These are phyloP conservation scores for Julus scanicus DNA, from an alignment of 2,888 invertebrate genomes.

Conservation along the genomic window DNA sequence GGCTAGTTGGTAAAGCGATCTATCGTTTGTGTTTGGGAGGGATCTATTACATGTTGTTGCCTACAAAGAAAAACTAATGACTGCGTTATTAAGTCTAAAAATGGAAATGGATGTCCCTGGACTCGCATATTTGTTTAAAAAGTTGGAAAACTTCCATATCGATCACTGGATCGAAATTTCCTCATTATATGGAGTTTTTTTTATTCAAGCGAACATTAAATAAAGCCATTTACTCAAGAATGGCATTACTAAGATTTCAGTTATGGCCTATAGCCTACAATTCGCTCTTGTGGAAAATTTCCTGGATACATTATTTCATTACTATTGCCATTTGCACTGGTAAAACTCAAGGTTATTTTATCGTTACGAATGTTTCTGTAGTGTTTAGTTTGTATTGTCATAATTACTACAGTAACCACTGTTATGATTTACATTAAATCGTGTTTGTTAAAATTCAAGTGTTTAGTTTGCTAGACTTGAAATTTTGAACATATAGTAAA, in stretches of 20 bases:
- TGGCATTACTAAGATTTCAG: neutral
- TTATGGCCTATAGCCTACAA: too few species aligned
- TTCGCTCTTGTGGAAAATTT: too few species aligned
- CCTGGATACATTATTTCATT: neutral
- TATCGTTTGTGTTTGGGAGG: neutral
- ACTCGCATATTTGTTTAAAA: neutral
- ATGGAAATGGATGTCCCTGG: neutral
- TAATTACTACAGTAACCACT: too few species aligned
- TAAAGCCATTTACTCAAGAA: neutral
- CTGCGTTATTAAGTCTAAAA: neutral
- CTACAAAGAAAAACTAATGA: slow-evolving; percentile 2
- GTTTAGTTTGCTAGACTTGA: too few species aligned
- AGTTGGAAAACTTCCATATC: slow-evolving; percentile 23
- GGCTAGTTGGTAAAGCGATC: neutral
- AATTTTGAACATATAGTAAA: too few species aligned
- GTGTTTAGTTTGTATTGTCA: too few species aligned
- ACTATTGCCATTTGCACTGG: neutral
- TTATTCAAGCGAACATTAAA: neutral
- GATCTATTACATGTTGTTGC: neutral
- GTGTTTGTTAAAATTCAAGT: too few species aligned
- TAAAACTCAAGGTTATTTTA: too few species aligned
- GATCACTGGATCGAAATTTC: neutral
- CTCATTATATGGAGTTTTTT: neutral
- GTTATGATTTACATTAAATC: too few species aligned
- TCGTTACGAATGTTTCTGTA: too few species aligned